Base-by-base conservation (phyloP, 2,888 invertebrate species). In the Abrostola triplasia region DNA sequence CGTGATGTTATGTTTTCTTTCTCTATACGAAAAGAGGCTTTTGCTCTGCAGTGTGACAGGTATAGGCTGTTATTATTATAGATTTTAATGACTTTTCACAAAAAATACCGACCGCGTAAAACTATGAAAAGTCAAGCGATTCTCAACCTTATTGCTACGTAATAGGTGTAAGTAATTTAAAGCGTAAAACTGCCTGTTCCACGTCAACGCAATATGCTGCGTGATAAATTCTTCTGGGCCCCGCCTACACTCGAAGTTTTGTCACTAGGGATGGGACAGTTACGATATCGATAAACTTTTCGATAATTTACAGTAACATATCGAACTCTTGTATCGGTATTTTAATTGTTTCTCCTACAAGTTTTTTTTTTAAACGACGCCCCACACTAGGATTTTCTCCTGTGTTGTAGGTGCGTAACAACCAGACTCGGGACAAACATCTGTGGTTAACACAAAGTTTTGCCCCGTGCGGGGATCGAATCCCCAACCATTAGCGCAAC, bases 151-250 rank as follows among this genome's bases (percentile, higher is more conserved):
- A 84, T 51, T 61, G 0, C 0, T 0, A 7, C 8, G 63, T 0
- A 5, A 67, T 82, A 88, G 70, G 74, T 73, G 72, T 42, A 59
- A 64, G 61, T 62, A 74, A 62, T 64, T 64, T 63, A 36, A 13
- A 55, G 70, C 71, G 77, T 24, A 24, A 24, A 71, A 76, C 53
- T 67, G 66, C 67, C 72, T 77, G 82, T 80, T 80, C 74, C 41
- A 85, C 74, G 92, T 91, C 92, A 88, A 68, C 76, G 81, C 90
- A 92, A 90, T 92, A 90, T 88, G 91, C 80, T 84, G 79, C 83
- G 84, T 89, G 87, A 92, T 92, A 92, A 91, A 93, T 93, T 88
- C 81, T 77, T 66, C 61, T 77, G 82, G 77, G 89, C 82, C 88
- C 90, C 93, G 91, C 83, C 80, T 79, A 78, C 69, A 60, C 63